Evolutionary conservation across 2,797 vertebrate genomes (phyloP).

Genomic region (Crocidura indochinensis): DNA sequence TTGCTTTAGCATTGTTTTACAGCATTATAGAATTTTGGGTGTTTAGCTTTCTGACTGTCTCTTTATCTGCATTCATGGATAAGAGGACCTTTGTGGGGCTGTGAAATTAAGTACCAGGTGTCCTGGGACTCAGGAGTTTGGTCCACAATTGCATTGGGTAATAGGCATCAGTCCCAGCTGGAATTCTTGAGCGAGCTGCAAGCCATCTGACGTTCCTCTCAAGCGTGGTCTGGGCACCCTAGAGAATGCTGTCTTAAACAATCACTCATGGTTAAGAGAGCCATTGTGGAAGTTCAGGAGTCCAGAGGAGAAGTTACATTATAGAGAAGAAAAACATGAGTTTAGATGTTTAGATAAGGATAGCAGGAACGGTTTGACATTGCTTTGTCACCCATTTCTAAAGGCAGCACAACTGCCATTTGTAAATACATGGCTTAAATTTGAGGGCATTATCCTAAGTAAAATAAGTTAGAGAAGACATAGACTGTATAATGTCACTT

Average conservation of each 20-base stretch:
- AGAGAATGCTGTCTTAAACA: background rate
- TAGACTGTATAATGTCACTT: background rate
- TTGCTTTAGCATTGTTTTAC: no score
- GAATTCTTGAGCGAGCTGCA: background rate
- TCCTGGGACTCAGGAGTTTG: background rate
- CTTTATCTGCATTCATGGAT: background rate
- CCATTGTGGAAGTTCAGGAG: background rate
- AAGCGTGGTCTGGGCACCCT: background rate
- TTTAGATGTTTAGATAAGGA: background rate
- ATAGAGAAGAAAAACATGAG: background rate
- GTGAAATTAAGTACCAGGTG: background rate
- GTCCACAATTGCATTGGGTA: background rate
- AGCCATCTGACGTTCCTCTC: background rate
- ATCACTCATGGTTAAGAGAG: background rate
- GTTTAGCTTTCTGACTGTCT: background rate
- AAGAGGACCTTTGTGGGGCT: background rate
- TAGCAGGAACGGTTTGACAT: conserved; percentile 9
- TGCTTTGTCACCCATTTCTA: background rate
- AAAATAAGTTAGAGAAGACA: conserved; percentile 11
- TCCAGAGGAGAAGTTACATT: background rate
- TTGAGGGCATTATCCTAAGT: background rate
- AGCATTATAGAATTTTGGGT: no score
- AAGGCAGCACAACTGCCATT: background rate
- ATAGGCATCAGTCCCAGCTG: background rate
- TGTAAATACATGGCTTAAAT: background rate